phyloP scores from a whole-genome alignment of 1,140 invertebrate species.

The Vanessa atalanta region DNA sequence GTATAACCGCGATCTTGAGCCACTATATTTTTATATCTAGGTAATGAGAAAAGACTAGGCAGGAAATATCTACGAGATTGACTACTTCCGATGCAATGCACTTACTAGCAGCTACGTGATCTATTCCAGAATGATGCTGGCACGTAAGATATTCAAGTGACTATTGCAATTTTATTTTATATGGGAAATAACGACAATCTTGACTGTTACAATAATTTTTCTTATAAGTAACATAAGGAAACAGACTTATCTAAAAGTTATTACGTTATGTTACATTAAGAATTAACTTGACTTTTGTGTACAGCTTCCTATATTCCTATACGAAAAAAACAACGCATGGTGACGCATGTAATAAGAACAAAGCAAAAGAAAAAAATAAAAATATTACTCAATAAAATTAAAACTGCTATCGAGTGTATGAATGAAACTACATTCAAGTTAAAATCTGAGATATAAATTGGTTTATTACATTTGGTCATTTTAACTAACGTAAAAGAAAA shows the following conservation, averaged over 20 bases:
- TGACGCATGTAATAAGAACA: neutral
- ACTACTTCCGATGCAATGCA: constrained; percentile 25
- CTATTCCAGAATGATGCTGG: constrained; percentile 11
- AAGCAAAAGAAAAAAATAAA: neutral
- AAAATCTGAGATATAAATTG: too few relatives aligned
- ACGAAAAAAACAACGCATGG: neutral
- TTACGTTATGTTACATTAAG: too few relatives aligned
- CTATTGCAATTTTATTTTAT: constrained; percentile 9
- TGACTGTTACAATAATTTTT: neutral
- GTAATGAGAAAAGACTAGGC: neutral
- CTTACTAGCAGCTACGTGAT: constrained; percentile 2
- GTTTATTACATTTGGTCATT: too few relatives aligned
- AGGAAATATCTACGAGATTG: constrained; percentile 25
- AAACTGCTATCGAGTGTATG: neutral
- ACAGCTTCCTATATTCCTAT: too few relatives aligned
- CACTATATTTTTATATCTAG: too few relatives aligned
- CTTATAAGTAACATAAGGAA: too few relatives aligned
- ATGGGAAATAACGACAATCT: constrained; percentile 1
- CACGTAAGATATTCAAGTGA: constrained; percentile 8
- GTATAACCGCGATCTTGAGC: too few relatives aligned
- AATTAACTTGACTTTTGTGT: too few relatives aligned
- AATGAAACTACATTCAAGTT: neutral
- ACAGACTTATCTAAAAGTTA: too few relatives aligned
- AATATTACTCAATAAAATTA: neutral
- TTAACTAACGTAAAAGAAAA: neutral